Percentiles rank a stretch among this genome's conserved stretches.
Conservation (phyloP, 2,113 vertebrate genomes). For the Bagarius yarrelli region DNA sequence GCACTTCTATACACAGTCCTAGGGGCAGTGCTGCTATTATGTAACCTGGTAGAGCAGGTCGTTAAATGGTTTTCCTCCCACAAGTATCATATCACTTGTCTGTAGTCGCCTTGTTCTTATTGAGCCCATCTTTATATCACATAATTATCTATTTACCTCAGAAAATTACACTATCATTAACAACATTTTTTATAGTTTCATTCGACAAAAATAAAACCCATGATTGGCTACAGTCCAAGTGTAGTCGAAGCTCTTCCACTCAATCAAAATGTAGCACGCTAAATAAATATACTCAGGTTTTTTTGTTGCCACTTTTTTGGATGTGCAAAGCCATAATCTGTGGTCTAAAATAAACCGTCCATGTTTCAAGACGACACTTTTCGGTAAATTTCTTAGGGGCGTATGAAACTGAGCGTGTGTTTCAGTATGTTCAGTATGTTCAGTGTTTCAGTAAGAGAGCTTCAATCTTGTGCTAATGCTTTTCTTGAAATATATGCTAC, state of each 20-base stretch:
- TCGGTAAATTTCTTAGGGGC: constrained; percentile 47
- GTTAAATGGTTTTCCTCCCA: background rate
- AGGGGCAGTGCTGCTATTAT: constrained; percentile 2
- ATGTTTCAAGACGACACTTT: constrained; percentile 54
- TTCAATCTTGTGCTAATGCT: constrained; percentile 41
- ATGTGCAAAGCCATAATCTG: constrained; percentile 55
- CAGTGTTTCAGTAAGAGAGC: constrained; percentile 47
- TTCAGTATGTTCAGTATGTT: too few species aligned
- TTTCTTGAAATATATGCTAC: constrained; percentile 37
- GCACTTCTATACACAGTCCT: background rate
- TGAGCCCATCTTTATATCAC: background rate
- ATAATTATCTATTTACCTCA: background rate
- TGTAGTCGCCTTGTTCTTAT: background rate
- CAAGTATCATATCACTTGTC: constrained; percentile 10
- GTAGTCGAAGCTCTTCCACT: constrained; percentile 31
- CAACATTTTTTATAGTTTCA: constrained; percentile 16
- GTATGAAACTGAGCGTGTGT: constrained; percentile 59
- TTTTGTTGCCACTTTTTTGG: constrained; percentile 27
- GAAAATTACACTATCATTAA: constrained; percentile 24
- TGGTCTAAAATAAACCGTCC: constrained; percentile 20
- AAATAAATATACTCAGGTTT: constrained; percentile 46
- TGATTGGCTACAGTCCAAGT: constrained; percentile 5
- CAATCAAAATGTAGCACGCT: constrained; percentile 30
- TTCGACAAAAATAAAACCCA: constrained; percentile 32
- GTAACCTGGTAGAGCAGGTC: constrained; percentile 23